A percentile compares a stretch with the other conserved stretches of the same genome.
Evolutionary conservation across 1,140 invertebrate species (phyloP).

Genomic region (Ostrea edulis): DNA sequence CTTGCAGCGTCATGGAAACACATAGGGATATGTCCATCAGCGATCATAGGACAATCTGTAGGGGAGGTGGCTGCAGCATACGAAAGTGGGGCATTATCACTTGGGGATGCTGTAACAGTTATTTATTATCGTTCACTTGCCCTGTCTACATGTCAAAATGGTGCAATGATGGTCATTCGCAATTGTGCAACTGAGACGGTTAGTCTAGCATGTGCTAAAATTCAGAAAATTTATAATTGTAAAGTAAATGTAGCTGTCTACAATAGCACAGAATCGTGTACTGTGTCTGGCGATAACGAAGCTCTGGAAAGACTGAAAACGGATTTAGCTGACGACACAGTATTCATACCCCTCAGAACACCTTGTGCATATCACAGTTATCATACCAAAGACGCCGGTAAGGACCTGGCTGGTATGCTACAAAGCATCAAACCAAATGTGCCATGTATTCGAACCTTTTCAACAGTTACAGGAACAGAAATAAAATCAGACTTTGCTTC

Average conservation of each 20-base stretch:
- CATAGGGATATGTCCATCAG: slow-evolving; percentile 48
- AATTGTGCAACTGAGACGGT: slow-evolving; percentile 44
- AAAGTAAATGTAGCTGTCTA: slow-evolving; percentile 55
- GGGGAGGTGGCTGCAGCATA: slow-evolving; percentile 64
- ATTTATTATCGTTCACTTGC: slow-evolving; percentile 56
- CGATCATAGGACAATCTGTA: slow-evolving; percentile 59
- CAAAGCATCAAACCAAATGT: background rate
- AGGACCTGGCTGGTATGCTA: background rate
- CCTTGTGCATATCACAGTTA: slow-evolving; percentile 62
- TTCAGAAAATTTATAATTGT: background rate
- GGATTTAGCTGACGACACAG: background rate
- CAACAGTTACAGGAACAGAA: background rate
- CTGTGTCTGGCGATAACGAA: slow-evolving; percentile 53
- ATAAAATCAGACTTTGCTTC: background rate
- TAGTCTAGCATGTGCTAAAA: slow-evolving; percentile 38
- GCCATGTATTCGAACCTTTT: background rate
- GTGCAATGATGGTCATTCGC: slow-evolving; percentile 58
- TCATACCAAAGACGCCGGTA: slow-evolving; percentile 36
- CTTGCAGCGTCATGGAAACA: slow-evolving; percentile 48
- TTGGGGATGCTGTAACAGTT: slow-evolving; percentile 56
- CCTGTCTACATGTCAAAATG: slow-evolving; percentile 39
- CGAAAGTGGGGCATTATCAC: slow-evolving; percentile 46
- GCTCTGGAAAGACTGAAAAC: slow-evolving; percentile 36
- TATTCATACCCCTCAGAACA: slow-evolving; percentile 40
- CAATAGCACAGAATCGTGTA: slow-evolving; percentile 52